These are phyloP conservation scores for Axinella damicornis DNA, from an alignment of 37 sponge, comb jelly and placozoan species.

Conservation along the genomic window DNA sequence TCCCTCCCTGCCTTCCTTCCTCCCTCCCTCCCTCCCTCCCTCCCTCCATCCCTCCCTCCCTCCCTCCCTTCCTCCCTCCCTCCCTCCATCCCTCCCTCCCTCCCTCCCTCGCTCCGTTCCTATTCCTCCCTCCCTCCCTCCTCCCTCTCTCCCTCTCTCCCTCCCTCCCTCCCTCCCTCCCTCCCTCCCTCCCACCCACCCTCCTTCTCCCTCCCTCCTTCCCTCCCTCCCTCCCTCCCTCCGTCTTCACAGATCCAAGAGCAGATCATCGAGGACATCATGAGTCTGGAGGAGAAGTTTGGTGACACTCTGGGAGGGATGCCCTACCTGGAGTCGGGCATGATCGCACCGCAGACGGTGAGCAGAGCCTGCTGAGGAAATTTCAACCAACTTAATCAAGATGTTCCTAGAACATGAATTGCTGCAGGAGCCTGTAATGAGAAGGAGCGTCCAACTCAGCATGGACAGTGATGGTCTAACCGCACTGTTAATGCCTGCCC, in stretches of 20 bases:
- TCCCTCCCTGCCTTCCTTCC: too few species aligned
- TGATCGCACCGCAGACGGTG: conserved; percentile 73
- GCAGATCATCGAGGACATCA: conserved; percentile 73
- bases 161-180: conserved; percentile 3
- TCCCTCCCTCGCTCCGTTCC: conserved; percentile 14
- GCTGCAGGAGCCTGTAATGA: too few species aligned
- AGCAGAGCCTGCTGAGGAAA: conserved; percentile 2
- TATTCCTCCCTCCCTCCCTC: neutral
- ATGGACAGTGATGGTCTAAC: too few species aligned
- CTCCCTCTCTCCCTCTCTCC: conserved; percentile 1
- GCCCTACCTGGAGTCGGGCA: conserved; percentile 42
- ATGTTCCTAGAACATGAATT: too few species aligned
- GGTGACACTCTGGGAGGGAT: conserved; percentile 42
- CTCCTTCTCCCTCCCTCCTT: neutral
- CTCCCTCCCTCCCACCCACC: neutral
- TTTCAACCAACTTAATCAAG: too few species aligned
- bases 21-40: too few species aligned
- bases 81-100: too few species aligned
- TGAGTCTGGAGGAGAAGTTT: conserved; percentile 78
- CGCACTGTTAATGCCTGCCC: too few species aligned
- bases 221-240: neutral
- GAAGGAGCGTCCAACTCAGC: too few species aligned
- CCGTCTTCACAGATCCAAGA: conserved; percentile 52
- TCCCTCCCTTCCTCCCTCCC: too few species aligned
- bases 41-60: too few species aligned